These are phyloP conservation scores for Hyla sarda DNA, from an alignment of 2,113 vertebrate genomes.

Conservation along the genomic window DNA sequence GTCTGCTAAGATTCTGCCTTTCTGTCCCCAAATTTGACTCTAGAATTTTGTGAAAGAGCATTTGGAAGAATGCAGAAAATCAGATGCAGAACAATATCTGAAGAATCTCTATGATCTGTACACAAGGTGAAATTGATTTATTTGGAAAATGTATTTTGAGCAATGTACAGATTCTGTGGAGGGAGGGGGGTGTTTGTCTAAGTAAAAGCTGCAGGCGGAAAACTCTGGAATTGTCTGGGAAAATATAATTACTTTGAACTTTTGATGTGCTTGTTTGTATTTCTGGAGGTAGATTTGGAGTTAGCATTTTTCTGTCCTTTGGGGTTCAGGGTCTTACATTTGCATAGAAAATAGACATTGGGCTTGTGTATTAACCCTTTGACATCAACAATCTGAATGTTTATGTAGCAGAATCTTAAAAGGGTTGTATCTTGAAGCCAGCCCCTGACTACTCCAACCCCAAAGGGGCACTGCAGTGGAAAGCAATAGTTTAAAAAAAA, in stretches of 20 bases:
- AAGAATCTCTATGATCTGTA: constrained; percentile 98
- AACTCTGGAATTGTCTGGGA: not conserved
- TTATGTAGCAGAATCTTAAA: no score
- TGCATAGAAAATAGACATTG: not conserved
- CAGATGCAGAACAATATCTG: constrained; percentile 95
- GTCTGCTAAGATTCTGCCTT: constrained; percentile 57
- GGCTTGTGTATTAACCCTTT: not conserved
- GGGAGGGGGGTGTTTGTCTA: not conserved
- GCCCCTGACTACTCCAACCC: no score
- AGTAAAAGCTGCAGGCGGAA: constrained; percentile 6
- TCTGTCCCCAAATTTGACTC: constrained; percentile 33
- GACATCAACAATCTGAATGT: no score
- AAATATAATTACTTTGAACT: constrained; percentile 13
- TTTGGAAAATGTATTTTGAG: constrained; percentile 41
- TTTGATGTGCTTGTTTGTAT: not conserved
- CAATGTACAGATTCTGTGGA: not conserved
- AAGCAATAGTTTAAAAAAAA: no score
- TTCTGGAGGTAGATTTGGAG: not conserved
- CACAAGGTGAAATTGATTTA: constrained; percentile 79
- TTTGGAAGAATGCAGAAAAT: constrained; percentile 89
- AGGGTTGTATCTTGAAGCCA: no score
- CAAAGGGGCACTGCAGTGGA: no score
- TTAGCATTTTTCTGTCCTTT: not conserved
- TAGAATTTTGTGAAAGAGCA: constrained; percentile 90
- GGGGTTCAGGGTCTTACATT: not conserved